A percentile compares a stretch with the other conserved stretches of the same genome.
phyloP scores from a whole-genome alignment of 1,140 invertebrate genomes.

The Magallana angulata region DNA sequence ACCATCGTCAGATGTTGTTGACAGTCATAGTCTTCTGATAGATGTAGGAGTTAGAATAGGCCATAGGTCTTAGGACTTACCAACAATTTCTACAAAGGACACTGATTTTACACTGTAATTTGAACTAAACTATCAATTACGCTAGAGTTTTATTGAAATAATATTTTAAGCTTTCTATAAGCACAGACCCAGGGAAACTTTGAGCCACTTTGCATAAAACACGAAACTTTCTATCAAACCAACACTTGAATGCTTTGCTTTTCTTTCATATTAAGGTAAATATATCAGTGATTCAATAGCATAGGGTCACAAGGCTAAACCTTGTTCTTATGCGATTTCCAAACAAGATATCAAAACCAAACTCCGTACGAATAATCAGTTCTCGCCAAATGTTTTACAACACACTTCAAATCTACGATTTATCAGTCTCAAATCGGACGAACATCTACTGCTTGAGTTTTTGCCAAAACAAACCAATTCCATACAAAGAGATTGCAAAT shows the following conservation, averaged over 20 bases:
- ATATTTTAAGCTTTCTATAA: too few species aligned
- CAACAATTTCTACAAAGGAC: too few species aligned
- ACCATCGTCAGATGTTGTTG: neutral
- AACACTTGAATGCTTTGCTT: too few species aligned
- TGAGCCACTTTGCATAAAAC: too few species aligned
- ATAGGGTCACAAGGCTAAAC: neutral
- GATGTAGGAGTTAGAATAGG: too few species aligned
- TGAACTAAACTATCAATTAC: too few species aligned
- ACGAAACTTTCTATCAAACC: too few species aligned
- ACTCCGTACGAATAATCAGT: neutral
- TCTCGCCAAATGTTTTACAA: slow-evolving; percentile 7
- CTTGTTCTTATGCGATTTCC: neutral
- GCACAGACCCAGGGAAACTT: too few species aligned
- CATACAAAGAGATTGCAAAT: slow-evolving; percentile 12
- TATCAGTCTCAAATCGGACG: slow-evolving; percentile 1
- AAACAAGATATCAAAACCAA: slow-evolving; percentile 17
- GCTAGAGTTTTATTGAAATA: too few species aligned
- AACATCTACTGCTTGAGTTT: slow-evolving; percentile 8
- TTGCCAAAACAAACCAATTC: slow-evolving; percentile 18
- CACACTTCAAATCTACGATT: neutral
- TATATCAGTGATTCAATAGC: neutral
- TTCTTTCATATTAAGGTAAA: neutral
- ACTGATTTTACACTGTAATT: too few species aligned
- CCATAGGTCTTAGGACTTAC: too few species aligned
- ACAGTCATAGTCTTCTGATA: neutral